Base-by-base conservation (phyloP, 2,888 invertebrate genomes). In the Habrosyne pyritoides region DNA sequence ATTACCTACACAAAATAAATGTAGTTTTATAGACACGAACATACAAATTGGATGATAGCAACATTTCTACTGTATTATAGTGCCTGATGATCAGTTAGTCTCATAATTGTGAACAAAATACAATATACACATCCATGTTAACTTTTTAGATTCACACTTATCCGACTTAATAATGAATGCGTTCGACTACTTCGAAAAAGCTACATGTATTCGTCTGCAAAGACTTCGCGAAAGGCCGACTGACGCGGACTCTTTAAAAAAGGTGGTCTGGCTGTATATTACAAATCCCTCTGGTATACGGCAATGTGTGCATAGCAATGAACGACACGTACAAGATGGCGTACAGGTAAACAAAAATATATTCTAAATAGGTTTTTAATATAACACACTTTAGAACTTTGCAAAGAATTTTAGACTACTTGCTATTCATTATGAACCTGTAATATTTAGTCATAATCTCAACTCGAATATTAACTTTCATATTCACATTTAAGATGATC, bases 281-380 rank as follows among this genome's bases (percentile, higher is more conserved):
- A 84, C 83, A 4, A 92, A 92, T 53, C 91, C 91, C 0, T 67
- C 81, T 0, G 89, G 91, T 0, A 79, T 91, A 36, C 71, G 79
- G 5, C 90, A 90, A 57, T 92, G 91, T 54, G 91, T 92, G 0
- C 91, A 92, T 48, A 91, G 85, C 63, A 91, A 92, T 55, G 89
- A 89, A 49, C 72, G 69, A 10, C 81, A 79, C 51, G 67, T 64
- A 0, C 81, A 87, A 33, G 71, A 74, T 53, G 91, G 91, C 0
- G 90, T 91, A 10, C 89, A 89, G 84, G 91, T 89, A 52, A 63
- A n/a, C n/a, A 10, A 18, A n/a, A 2, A 10, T 14, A n/a, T 10
- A 28, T 21, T 24, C 47, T 24, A 22, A 5, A n/a, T 2, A 21
- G 12, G 5, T 8, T 21, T 12, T 22, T 22, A 10, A 12, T 30